These are phyloP conservation scores for Neodiprion fabricii DNA, from an alignment of 1,140 invertebrate genomes.

Conservation along the genomic window DNA sequence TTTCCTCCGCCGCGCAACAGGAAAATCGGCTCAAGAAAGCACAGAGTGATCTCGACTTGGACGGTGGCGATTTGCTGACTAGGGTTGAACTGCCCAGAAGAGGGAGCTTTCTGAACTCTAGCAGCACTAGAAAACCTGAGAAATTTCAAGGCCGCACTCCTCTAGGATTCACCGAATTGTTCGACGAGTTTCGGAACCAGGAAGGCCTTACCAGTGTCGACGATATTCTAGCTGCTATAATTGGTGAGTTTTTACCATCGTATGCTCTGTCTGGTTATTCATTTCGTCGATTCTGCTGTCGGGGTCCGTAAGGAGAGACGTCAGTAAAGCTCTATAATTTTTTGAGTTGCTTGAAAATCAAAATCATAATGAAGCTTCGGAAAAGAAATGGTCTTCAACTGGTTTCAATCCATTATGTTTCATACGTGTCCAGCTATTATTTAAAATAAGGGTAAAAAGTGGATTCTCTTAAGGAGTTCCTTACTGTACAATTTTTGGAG, in stretches of 20 bases:
- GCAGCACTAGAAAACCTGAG: constrained; percentile 52
- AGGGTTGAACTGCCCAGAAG: constrained; percentile 84
- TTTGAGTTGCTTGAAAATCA: no score
- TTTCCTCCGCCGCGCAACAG: constrained; percentile 49
- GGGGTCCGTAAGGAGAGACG: no score
- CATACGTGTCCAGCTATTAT: no score
- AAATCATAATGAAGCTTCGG: no score
- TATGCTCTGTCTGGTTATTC: not conserved
- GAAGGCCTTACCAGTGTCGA: constrained; percentile 87
- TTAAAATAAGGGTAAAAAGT: no score
- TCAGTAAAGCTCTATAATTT: no score
- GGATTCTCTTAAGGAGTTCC: no score
- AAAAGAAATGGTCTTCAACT: no score
- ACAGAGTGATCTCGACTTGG: constrained; percentile 60
- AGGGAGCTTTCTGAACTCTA: constrained; percentile 81
- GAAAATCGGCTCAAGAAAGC: constrained; percentile 63
- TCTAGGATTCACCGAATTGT: constrained; percentile 82
- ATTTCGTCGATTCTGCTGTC: no score
- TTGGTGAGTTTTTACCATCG: constrained; percentile 52
- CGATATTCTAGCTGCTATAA: constrained; percentile 86
- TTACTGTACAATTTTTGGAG: no score
- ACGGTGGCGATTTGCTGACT: constrained; percentile 77
- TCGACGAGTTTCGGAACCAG: constrained; percentile 83
- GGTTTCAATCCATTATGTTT: no score
- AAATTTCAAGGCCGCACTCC: constrained; percentile 69